Conservation (phyloP, 1,140 invertebrate species). For the Triops longicaudatus region DNA sequence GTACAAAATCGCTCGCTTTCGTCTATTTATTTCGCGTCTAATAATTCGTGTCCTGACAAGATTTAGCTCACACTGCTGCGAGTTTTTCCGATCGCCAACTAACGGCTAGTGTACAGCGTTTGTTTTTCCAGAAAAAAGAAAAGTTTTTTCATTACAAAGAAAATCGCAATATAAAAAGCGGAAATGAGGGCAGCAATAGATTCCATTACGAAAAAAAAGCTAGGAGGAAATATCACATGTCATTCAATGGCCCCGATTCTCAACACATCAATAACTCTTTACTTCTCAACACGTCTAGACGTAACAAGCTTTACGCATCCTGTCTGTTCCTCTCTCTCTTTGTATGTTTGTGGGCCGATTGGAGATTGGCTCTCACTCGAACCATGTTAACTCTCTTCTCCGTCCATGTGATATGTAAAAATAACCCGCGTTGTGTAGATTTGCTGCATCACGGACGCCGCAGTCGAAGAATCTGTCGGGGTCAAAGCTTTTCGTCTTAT, state of each 20-base stretch:
- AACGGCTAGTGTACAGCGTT: no score
- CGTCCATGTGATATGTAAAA: no score
- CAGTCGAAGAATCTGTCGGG: neutral
- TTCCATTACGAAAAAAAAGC: neutral
- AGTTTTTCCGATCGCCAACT: no score
- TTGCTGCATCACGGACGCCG: no score
- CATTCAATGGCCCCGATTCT: neutral
- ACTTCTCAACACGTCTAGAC: neutral
- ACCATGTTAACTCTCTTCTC: no score
- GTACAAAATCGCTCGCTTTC: no score
- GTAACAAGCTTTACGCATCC: neutral
- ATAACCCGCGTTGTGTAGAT: no score
- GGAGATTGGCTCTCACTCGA: no score
- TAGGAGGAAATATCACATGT: slow-evolving; percentile 8
- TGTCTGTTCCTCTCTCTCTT: neutral
- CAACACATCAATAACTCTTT: neutral
- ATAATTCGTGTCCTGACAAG: no score
- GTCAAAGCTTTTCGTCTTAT: neutral
- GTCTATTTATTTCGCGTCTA: no score
- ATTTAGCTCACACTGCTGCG: no score
- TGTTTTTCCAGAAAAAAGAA: neutral
- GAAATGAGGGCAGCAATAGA: neutral
- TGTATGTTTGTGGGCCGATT: neutral
- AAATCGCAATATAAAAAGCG: neutral
- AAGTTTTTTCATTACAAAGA: neutral